phyloP scores from a whole-genome alignment of 2,888 invertebrate species.

The Carpatolechia fugitivella region DNA sequence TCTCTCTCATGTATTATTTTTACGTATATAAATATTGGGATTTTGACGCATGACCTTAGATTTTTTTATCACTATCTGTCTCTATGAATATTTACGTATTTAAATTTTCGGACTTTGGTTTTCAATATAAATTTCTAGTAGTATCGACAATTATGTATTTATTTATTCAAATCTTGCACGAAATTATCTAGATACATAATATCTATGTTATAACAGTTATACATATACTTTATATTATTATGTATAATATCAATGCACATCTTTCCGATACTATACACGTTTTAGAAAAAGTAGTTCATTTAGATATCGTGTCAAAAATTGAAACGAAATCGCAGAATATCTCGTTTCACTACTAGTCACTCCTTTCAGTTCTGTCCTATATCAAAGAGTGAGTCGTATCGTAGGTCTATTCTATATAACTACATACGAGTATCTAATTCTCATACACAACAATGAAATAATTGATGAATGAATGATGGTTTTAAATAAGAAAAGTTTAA shows the following conservation, averaged over 20 bases:
- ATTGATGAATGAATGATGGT: too few species aligned
- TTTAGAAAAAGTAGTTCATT: not conserved
- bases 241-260: not conserved
- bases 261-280: not conserved
- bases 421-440: too few species aligned
- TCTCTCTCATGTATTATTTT: conserved; percentile 51
- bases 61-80: not conserved
- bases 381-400: too few species aligned
- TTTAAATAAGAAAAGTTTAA: too few species aligned
- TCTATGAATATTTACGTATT: too few species aligned
- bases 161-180: conserved; percentile 1
- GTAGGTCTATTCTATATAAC: too few species aligned
- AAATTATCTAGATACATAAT: not conserved
- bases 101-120: not conserved
- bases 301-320: not conserved
- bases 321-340: too few species aligned
- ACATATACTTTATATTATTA: not conserved
- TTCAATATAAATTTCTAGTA: not conserved
- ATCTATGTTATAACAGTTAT: not conserved
- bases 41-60: conserved; percentile 1
- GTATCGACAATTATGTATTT: not conserved
- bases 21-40: not conserved
- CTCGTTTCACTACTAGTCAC: too few species aligned
- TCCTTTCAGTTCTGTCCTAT: too few species aligned
- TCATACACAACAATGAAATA: too few species aligned